phyloP scores from a whole-genome alignment of 2,888 invertebrate species.

The Portevinia maculata region DNA sequence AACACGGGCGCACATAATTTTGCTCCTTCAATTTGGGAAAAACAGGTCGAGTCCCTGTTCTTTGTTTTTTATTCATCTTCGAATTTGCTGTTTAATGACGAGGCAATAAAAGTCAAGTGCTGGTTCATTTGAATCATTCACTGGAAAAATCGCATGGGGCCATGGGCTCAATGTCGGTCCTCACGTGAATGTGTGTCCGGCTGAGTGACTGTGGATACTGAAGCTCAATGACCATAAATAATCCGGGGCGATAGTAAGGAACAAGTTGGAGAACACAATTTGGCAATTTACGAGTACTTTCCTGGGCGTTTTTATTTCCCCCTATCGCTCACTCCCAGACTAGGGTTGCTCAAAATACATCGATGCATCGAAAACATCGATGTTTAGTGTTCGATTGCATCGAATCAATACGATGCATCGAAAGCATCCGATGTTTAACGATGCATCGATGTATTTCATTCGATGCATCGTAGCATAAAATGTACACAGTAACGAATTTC shows the following conservation, averaged over 20 bases:
- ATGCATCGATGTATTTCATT: too few relatives aligned
- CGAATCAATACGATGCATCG: too few relatives aligned
- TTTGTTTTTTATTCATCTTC: constrained; percentile 34
- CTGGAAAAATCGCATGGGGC: constrained; percentile 63
- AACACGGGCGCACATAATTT: constrained; percentile 57
- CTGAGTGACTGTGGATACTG: constrained; percentile 54
- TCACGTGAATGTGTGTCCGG: constrained; percentile 1
- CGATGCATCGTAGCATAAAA: too few relatives aligned
- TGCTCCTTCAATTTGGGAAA: constrained; percentile 28
- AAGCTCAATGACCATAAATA: constrained; percentile 68
- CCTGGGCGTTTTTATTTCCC: constrained; percentile 7
- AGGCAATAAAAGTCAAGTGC: constrained; percentile 72
- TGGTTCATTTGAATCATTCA: constrained; percentile 73
- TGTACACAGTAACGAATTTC: too few relatives aligned
- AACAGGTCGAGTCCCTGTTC: not conserved
- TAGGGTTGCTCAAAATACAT: too few relatives aligned
- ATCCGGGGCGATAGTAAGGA: constrained; percentile 66
- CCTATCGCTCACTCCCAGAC: too few relatives aligned
- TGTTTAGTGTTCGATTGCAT: too few relatives aligned
- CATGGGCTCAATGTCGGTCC: not conserved
- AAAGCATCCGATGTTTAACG: too few relatives aligned
- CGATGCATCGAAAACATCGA: too few relatives aligned
- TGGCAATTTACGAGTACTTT: constrained; percentile 71
- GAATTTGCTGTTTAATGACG: constrained; percentile 66
- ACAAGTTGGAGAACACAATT: constrained; percentile 72